phyloP scores from a whole-genome alignment of 2,888 invertebrate species.

The Parthenolecanium corni region DNA sequence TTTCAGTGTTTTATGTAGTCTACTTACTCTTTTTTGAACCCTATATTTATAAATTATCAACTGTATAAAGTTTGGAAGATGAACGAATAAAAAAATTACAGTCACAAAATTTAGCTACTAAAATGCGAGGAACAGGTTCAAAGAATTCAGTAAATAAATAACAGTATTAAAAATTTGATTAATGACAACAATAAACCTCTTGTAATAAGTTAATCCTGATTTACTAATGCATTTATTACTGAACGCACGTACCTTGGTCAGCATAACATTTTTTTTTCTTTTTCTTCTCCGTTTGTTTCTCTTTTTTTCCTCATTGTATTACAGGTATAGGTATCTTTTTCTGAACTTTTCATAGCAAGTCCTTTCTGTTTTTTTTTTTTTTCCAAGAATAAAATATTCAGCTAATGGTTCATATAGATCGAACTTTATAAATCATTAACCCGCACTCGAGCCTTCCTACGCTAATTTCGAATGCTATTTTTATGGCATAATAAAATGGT shows the following conservation, averaged over 20 bases:
- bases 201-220: constrained; percentile 23
- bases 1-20: no score
- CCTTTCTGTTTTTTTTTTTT: not conserved
- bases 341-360: not conserved
- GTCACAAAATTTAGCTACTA: constrained; percentile 5
- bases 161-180: constrained; percentile 14
- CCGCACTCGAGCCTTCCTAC: not conserved
- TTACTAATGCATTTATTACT: constrained; percentile 20
- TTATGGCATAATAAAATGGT: no score
- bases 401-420: not conserved
- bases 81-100: not conserved
- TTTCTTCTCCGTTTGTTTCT: no score
- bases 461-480: no score
- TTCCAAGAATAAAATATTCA: not conserved
- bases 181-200: constrained; percentile 8
- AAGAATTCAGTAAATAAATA: constrained; percentile 20
- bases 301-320: not conserved
- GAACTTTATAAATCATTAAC: not conserved
- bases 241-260: no score
- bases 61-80: no score
- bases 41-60: no score
- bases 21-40: no score
- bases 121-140: constrained; percentile 19
- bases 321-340: not conserved
- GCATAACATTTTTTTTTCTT: no score